phyloP scores from a whole-genome alignment of 2,888 invertebrate species.

The Ommatoiulus sabulosus region DNA sequence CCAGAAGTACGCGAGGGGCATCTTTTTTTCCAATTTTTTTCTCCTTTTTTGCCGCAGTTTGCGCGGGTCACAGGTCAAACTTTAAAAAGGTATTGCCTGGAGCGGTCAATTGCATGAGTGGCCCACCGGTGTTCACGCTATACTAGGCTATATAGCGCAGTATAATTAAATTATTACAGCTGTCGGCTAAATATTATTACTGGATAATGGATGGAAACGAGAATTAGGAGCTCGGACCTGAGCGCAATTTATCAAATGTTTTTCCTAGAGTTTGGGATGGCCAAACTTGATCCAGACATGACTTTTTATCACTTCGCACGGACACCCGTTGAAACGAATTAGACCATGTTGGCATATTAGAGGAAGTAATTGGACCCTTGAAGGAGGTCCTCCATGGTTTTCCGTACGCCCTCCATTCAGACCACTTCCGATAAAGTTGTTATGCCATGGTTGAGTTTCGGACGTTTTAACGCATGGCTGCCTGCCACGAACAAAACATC shows the following conservation, averaged over 20 bases:
- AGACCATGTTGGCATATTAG: neutral
- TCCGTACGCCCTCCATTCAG: neutral
- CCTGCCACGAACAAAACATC: no score
- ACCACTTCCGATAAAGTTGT: neutral
- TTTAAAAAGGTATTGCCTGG: conserved; percentile 19
- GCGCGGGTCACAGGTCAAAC: neutral
- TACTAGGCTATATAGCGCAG: conserved; percentile 12
- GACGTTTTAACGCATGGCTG: no score
- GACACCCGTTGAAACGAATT: neutral
- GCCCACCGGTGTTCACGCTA: conserved; percentile 4
- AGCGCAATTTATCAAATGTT: conserved; percentile 6
- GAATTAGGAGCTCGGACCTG: neutral
- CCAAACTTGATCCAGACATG: neutral
- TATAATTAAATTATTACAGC: conserved; percentile 34
- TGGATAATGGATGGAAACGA: neutral
- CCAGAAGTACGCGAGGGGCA: neutral
- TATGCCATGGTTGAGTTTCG: no score
- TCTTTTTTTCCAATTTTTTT: neutral
- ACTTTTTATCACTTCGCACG: neutral
- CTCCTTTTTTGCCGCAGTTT: neutral
- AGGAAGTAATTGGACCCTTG: neutral
- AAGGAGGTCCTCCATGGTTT: neutral
- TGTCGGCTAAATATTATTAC: conserved; percentile 34
- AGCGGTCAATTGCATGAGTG: conserved; percentile 11
- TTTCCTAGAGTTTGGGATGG: neutral